Conservation (phyloP, 2,797 vertebrate genomes). For the Falco concolor region DNA sequence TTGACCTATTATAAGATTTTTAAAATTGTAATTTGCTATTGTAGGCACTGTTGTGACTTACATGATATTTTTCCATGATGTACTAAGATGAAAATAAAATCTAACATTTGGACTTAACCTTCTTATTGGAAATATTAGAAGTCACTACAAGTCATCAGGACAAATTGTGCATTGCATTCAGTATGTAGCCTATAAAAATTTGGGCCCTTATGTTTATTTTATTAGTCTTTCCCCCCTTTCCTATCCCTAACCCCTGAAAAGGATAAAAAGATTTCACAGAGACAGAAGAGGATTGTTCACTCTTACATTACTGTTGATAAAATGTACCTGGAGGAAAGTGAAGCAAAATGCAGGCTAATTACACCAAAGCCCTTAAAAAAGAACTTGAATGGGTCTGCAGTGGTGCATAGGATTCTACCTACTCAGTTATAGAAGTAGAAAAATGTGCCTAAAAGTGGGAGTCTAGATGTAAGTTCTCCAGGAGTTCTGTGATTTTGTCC, state of each 20-base stretch:
- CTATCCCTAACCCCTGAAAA: background rate
- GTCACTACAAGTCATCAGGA: background rate
- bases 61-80: background rate
- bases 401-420: background rate
- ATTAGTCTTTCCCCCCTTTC: background rate
- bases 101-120: background rate
- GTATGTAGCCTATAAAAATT: background rate
- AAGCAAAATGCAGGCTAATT: background rate
- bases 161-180: background rate
- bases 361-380: background rate
- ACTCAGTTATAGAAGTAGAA: background rate
- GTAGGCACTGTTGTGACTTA: background rate
- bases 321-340: background rate
- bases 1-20: background rate
- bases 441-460: background rate
- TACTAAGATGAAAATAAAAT: constrained; percentile 25
- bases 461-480: background rate
- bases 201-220: background rate
- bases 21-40: background rate
- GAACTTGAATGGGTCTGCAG: background rate
- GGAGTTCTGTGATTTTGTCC: background rate
- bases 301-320: background rate
- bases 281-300: background rate
- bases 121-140: background rate
- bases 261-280: background rate